Evolutionary conservation across 2,797 vertebrate genomes (phyloP).

Genomic region (Anguilla megastoma): DNA sequence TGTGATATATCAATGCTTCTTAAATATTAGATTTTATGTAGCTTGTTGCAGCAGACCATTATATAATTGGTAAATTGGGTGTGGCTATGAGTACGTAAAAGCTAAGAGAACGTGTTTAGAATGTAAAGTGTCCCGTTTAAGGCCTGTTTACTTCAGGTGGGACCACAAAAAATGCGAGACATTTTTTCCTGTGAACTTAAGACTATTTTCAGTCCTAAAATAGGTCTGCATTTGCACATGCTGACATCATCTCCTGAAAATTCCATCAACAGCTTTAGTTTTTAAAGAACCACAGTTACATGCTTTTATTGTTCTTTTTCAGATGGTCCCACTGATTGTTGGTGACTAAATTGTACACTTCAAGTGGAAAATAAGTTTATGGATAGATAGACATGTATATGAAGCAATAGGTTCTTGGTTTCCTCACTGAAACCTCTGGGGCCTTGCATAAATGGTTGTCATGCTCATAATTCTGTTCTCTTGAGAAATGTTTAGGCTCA

Average conservation of each 20-base stretch:
- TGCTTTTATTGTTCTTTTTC: not conserved
- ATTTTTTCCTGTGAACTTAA: not conserved
- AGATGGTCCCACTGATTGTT: not conserved
- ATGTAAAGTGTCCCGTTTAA: not conserved
- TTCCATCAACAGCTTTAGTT: not conserved
- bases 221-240: not conserved
- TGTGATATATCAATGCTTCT: not conserved
- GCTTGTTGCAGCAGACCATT: not conserved
- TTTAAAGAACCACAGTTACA: not conserved
- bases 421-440: not conserved
- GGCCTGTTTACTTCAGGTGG: not conserved
- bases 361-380: not conserved
- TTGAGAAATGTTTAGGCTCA: not conserved
- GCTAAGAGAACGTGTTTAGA: not conserved
- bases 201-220: not conserved
- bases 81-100: not conserved
- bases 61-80: not conserved
- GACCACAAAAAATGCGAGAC: not conserved
- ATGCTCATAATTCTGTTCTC: not conserved
- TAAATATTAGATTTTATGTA: not conserved
- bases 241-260: not conserved
- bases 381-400: not conserved
- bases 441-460: not conserved
- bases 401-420: not conserved
- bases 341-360: not conserved